Base-by-base conservation (phyloP, 2,113 vertebrate genomes). In the Pipa parva region DNA sequence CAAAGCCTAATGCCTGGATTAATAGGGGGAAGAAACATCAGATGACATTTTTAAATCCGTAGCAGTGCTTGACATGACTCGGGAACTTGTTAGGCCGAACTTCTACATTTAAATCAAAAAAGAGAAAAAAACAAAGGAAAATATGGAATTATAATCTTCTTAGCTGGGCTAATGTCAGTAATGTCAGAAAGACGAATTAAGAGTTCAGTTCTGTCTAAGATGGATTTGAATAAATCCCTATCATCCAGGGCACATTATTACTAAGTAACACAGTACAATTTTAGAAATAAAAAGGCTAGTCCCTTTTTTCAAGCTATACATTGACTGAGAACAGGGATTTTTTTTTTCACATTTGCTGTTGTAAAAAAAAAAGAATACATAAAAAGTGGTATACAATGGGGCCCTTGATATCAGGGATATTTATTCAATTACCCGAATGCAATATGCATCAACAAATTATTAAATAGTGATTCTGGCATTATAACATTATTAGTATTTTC, bases 191-290 rank as follows among this genome's bases (percentile, higher is more conserved):
- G 66, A 58, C 52, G 66, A 70, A n/a, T 70, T 70, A 70, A 61
- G 58, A 54, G 66, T 70, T 70, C 58, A 70, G 45, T 70, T 70
- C 57, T 70, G 58, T 70, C 66, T 70, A 70, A 70, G 66, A 70
- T 70, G 66, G 57, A 70, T 70, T 58, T 61, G 48, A 42, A 28
- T 18, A 60, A 70, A 70, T 70, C 66, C 36, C 49, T 28, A 54
- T 70, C 66, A 70, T 70, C 48, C 57, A 70, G 57, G 24, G 22
- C 66, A 60, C 50, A 68, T 31, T 57, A 68, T 60, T 60, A 25
- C 57, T 52, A 60, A 39, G 65, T 27, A 68, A 55, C 21, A 25
- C 33, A 45, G 29, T 20, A 45, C 63, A 45, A 31, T 42, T 52
- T 36, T 63, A 27, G 42, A 54, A 42, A 39, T n/a, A 51, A 60